These are phyloP conservation scores for Laupala kohalensis DNA, from an alignment of 1,140 invertebrate species.

Conservation along the genomic window DNA sequence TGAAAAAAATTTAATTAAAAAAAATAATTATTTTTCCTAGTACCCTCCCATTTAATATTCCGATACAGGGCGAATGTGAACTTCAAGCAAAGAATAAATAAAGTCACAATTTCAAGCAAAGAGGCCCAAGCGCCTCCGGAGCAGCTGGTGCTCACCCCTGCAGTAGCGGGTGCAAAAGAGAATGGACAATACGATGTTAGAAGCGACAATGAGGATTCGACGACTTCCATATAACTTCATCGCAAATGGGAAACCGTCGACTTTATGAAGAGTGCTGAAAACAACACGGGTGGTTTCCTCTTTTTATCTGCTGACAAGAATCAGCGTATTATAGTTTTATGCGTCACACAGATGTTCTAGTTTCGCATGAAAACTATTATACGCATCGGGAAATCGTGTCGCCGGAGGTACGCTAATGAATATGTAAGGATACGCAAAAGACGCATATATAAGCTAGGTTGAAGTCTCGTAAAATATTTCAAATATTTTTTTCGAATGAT, in stretches of 20 bases:
- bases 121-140: too few species aligned
- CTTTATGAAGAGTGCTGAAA: not conserved
- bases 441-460: too few species aligned
- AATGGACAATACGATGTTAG: not conserved
- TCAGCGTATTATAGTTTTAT: not conserved
- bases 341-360: not conserved
- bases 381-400: not conserved
- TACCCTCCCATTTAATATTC: too few species aligned
- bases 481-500: too few species aligned
- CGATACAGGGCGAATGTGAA: too few species aligned
- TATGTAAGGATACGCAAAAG: not conserved
- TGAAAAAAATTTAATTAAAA: too few species aligned
- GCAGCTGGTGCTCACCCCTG: too few species aligned
- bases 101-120: not conserved
- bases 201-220: not conserved
- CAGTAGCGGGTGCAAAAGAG: not conserved
- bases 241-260: not conserved
- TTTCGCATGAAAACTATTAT: not conserved
- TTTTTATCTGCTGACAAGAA: not conserved
- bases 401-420: not conserved
- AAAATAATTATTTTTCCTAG: too few species aligned
- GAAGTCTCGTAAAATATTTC: too few species aligned
- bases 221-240: not conserved
- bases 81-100: not conserved
- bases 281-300: not conserved